Conservation (phyloP, 2,888 invertebrate genomes). For the Lordiphosa andalusiaca region DNA sequence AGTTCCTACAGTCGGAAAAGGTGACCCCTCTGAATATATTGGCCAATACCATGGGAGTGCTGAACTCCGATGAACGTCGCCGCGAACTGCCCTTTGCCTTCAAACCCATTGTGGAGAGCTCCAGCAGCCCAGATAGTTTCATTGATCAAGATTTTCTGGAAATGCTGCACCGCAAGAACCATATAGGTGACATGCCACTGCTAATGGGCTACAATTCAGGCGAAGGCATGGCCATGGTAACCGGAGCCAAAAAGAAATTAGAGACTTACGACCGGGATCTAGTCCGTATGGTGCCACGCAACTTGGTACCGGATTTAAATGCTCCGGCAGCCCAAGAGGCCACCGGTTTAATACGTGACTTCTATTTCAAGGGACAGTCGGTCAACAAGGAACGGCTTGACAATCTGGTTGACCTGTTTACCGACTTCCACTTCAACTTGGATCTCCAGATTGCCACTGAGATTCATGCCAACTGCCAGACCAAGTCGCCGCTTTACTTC, state of each 20-base stretch:
- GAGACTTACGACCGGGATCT: conserved; percentile 67
- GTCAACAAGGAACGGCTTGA: conserved; percentile 79
- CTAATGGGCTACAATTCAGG: conserved; percentile 82
- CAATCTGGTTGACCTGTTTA: conserved; percentile 81
- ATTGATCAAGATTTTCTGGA: conserved; percentile 80
- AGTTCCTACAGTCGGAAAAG: conserved; percentile 61
- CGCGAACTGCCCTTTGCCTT: conserved; percentile 72
- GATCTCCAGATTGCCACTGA: conserved; percentile 69
- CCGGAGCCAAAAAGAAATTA: conserved; percentile 62
- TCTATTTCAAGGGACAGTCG: conserved; percentile 81
- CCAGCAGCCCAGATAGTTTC: conserved; percentile 66
- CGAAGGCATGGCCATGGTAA: conserved; percentile 81
- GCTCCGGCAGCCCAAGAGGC: conserved; percentile 48
- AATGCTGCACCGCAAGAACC: conserved; percentile 78
- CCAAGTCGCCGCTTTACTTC: conserved; percentile 81
- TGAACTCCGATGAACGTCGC: conserved; percentile 72
- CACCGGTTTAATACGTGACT: conserved; percentile 67
- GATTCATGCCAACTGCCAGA: conserved; percentile 63
- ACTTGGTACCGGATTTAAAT: conserved; percentile 54
- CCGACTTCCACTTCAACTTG: conserved; percentile 80
- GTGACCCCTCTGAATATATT: conserved; percentile 50
- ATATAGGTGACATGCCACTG: conserved; percentile 80
- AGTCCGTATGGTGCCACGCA: conserved; percentile 73
- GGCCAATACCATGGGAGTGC: conserved; percentile 40
- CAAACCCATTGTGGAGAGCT: conserved; percentile 74